Base-by-base conservation (phyloP, 2,113 vertebrate genomes). In the Ageneiosus marmoratus region DNA sequence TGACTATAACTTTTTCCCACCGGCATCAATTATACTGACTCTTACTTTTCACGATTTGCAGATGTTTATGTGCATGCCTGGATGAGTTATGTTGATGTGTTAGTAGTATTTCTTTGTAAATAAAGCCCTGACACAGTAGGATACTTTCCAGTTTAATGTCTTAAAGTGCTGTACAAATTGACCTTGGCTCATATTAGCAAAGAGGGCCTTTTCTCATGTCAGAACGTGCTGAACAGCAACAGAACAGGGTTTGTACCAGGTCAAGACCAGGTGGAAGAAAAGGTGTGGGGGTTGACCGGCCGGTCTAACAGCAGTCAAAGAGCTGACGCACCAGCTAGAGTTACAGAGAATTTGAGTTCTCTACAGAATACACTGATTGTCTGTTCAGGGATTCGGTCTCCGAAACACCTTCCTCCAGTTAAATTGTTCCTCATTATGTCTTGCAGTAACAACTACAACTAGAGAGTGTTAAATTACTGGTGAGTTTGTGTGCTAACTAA, bases 171-270 rank as follows among this genome's bases (percentile, higher is more conserved):
- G 56, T 10, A 50, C 9, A 37, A n/a, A 37, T 51, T 53, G 48
- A 51, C 56, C 65, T 82, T 63, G 72, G 72, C 73, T 27, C 58
- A 24, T 12, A 20, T 62, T 74, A 20, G 67, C 18, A 32, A 74
- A 46, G 69, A 73, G 41, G 55, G 67, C 10, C 41, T 81, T 74
- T 46, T 44, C 1, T 32, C 11, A 48, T 48, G 65, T 48, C 4
- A 6, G 70, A 58, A 27, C 34, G 20, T 6, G 13, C 8, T n/a
- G 72, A 53, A 65, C 37, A 48, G 22, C 22, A 76, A 82, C 72
- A 82, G 81, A 82, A 44, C 70, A 75, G 22, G 56, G 81, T 63
- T 76, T 76, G 72, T 76, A 29, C 60, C 29, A 13, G 56, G 37
- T 48, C 12, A 32, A 58, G 18, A 11, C 27, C 46, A 58, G 29